Conservation (phyloP, 2,888 invertebrate genomes). For the Yponomeuta plumbellus region DNA sequence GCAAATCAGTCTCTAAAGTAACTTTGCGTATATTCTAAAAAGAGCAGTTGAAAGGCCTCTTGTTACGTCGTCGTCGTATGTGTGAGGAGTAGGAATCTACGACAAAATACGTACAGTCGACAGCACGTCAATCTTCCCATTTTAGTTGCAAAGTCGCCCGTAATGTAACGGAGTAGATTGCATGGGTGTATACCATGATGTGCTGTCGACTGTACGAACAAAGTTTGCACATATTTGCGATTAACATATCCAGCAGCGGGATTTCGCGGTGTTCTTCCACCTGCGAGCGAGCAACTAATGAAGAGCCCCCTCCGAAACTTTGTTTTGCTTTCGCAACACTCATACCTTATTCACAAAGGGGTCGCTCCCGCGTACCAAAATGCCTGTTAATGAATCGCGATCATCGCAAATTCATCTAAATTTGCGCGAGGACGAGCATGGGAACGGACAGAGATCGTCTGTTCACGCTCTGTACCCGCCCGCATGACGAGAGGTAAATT, state of each 20-base stretch:
- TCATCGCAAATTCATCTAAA: slow-evolving; percentile 68
- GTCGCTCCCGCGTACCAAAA: slow-evolving; percentile 57
- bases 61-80: too few species aligned
- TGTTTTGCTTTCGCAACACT: slow-evolving; percentile 54
- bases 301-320: slow-evolving; percentile 61
- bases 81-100: not conserved
- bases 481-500: slow-evolving; percentile 68
- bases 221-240: slow-evolving; percentile 27
- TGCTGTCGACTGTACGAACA: too few species aligned
- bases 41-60: not conserved
- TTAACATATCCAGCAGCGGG: slow-evolving; percentile 32
- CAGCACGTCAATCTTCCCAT: too few species aligned
- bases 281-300: slow-evolving; percentile 65
- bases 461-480: slow-evolving; percentile 34
- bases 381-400: slow-evolving; percentile 66
- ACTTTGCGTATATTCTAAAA: not conserved
- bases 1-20: not conserved
- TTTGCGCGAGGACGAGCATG: slow-evolving; percentile 62
- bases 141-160: too few species aligned
- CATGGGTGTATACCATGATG: too few species aligned
- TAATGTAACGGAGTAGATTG: too few species aligned
- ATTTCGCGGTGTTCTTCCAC: slow-evolving; percentile 34
- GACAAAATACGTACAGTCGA: not conserved
- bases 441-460: slow-evolving; percentile 23
- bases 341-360: slow-evolving; percentile 53